phyloP scores from a whole-genome alignment of 2,888 invertebrate genomes.

The Melolontha melolontha region DNA sequence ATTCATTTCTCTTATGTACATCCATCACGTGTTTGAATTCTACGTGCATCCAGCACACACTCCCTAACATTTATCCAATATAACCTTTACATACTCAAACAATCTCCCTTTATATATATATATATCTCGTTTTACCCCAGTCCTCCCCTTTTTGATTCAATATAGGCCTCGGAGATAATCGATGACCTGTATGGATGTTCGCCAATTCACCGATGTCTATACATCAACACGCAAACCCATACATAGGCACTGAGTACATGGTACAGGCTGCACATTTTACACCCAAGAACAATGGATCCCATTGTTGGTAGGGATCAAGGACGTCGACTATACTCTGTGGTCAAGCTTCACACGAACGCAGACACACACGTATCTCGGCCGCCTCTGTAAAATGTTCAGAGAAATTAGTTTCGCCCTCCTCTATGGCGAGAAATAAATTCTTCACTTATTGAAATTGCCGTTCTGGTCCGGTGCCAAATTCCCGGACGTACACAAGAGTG shows the following conservation, averaged over 20 bases:
- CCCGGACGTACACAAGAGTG: background rate
- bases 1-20: too few species aligned
- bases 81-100: too few species aligned
- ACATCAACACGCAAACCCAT: background rate
- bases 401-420: conserved; percentile 4
- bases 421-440: conserved; percentile 3
- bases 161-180: too few species aligned
- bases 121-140: too few species aligned
- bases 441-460: conserved; percentile 8
- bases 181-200: too few species aligned
- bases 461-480: conserved; percentile 10
- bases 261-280: background rate
- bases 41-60: too few species aligned
- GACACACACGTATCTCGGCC: background rate
- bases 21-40: too few species aligned
- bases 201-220: too few species aligned
- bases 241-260: background rate
- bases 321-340: background rate
- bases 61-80: too few species aligned
- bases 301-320: conserved; percentile 1
- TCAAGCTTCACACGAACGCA: background rate
- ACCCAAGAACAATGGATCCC: conserved; percentile 7
- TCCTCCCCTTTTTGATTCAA: too few species aligned
- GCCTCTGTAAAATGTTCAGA: conserved; percentile 4
- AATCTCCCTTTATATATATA: too few species aligned